phyloP scores from a whole-genome alignment of 2,113 vertebrate species.

The Alosa alosa region DNA sequence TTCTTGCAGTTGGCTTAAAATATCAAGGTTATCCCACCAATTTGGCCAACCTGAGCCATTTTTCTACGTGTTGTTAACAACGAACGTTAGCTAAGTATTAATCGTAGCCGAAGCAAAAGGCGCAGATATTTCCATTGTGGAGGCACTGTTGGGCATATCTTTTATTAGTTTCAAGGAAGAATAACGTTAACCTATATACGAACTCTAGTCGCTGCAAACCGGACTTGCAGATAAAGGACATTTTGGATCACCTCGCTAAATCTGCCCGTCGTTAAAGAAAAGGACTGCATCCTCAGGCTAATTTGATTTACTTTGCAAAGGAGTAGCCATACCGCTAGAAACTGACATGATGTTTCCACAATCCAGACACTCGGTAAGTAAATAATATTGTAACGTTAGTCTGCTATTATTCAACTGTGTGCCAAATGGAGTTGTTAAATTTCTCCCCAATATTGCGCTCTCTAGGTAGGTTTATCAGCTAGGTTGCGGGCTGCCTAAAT shows the following conservation, averaged over 20 bases:
- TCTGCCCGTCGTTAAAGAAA: slow-evolving; percentile 11
- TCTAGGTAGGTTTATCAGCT: background rate
- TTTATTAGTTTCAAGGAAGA: background rate
- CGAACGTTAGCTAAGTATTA: background rate
- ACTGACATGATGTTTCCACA: slow-evolving; percentile 84
- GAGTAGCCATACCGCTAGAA: slow-evolving; percentile 49
- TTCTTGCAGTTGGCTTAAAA: background rate
- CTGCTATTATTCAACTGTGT: background rate
- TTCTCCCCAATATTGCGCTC: background rate
- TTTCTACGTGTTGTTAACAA: background rate
- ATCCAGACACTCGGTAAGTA: slow-evolving; percentile 79
- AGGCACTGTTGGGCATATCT: background rate
- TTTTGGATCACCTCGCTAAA: background rate
- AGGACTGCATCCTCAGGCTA: slow-evolving; percentile 4
- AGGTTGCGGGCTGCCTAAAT: background rate
- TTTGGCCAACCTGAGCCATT: background rate
- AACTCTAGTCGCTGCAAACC: background rate
- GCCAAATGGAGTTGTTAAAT: slow-evolving; percentile 9
- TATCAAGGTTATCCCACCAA: background rate
- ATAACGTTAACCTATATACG: background rate
- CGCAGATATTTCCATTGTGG: background rate
- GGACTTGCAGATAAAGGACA: background rate
- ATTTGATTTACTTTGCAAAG: slow-evolving; percentile 39
- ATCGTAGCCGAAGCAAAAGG: background rate
- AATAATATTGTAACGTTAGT: slow-evolving; percentile 30